These are phyloP conservation scores for Philotrypesis tridentata DNA, from an alignment of 1,140 invertebrate species.

Conservation along the genomic window DNA sequence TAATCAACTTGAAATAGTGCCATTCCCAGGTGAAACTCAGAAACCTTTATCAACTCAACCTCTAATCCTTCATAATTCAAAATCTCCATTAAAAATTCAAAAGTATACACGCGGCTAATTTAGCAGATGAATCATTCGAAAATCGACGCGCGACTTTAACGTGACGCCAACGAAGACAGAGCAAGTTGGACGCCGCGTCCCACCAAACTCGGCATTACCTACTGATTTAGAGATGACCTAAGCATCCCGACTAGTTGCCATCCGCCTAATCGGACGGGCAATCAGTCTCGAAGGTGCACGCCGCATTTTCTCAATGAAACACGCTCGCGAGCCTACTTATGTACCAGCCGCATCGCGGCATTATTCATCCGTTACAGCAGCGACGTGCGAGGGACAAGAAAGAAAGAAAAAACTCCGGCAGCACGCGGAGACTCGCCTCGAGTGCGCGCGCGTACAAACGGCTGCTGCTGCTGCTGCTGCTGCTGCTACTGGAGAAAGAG, in stretches of 20 bases:
- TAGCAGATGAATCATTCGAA: too few relatives aligned
- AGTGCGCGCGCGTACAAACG: not conserved
- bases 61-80: too few relatives aligned
- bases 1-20: too few relatives aligned
- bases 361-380: constrained; percentile 21
- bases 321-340: constrained; percentile 10
- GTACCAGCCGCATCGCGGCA: not conserved
- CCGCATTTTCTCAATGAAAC: not conserved
- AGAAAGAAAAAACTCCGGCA: not conserved
- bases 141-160: too few relatives aligned
- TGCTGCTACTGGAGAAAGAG: not conserved
- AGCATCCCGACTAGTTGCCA: too few relatives aligned
- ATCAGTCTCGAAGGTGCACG: not conserved
- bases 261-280: not conserved
- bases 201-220: too few relatives aligned
- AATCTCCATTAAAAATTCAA: not conserved
- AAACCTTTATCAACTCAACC: too few relatives aligned
- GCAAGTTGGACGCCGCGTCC: too few relatives aligned
- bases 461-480: too few relatives aligned
- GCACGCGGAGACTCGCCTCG: not conserved
- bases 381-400: not conserved
- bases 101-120: not conserved
- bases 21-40: too few relatives aligned
- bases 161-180: too few relatives aligned
- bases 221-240: too few relatives aligned